phyloP scores from a whole-genome alignment of 2,797 vertebrate genomes.

The Poecilia velifera region DNA sequence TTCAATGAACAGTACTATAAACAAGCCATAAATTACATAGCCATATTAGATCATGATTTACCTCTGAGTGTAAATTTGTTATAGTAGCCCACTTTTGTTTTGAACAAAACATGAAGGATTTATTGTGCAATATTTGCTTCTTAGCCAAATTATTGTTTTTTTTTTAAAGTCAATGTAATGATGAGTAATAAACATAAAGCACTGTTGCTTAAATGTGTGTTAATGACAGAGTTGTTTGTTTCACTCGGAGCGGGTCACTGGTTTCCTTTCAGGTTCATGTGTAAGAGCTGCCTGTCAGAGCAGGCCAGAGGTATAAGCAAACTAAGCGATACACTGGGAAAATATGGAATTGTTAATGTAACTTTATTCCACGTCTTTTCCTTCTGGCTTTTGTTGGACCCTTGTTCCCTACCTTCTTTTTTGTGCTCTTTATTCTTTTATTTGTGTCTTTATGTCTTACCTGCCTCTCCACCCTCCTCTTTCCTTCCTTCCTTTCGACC shows the following conservation, averaged over 20 bases:
- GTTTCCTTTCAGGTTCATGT: slow-evolving; percentile 29
- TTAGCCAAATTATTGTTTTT: slow-evolving; percentile 34
- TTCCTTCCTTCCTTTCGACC: background rate
- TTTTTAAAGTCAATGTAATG: slow-evolving; percentile 42
- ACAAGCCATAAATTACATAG: slow-evolving; percentile 67
- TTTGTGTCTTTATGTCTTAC: background rate
- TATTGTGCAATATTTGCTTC: slow-evolving; percentile 66
- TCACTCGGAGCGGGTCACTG: background rate
- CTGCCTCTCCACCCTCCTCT: too few relatives aligned
- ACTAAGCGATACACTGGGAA: background rate
- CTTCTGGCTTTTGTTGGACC: background rate
- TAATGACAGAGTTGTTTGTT: slow-evolving; percentile 18
- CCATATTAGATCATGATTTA: slow-evolving; percentile 58
- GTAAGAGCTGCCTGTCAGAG: slow-evolving; percentile 3
- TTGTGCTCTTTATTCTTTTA: background rate
- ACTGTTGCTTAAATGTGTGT: slow-evolving; percentile 43
- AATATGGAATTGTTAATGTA: background rate
- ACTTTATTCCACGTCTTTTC: background rate
- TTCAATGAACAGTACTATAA: slow-evolving; percentile 44
- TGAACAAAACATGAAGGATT: slow-evolving; percentile 51
- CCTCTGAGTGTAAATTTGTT: slow-evolving; percentile 48
- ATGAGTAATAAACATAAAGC: slow-evolving; percentile 56
- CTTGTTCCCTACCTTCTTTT: background rate
- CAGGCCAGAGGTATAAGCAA: background rate
- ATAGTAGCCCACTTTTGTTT: slow-evolving; percentile 19